Conservation (phyloP, 2,888 invertebrate genomes). For the Nomada ruficornis region DNA sequence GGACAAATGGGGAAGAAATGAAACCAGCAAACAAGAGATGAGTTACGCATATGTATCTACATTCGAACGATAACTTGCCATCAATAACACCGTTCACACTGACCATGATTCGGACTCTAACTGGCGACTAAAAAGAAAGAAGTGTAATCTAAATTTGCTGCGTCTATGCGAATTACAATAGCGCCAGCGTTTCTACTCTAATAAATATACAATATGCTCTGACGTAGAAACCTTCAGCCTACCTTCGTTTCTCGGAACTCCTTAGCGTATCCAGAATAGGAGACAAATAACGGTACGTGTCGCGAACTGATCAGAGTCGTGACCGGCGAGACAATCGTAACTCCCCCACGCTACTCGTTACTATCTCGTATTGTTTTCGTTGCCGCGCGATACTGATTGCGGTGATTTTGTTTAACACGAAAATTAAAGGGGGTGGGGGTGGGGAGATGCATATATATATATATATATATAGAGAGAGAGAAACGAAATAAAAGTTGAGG, state of each 20-base stretch:
- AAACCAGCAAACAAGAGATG: background rate
- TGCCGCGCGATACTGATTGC: too few relatives aligned
- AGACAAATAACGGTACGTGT: background rate
- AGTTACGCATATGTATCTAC: background rate
- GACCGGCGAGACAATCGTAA: background rate
- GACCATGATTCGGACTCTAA: slow-evolving; percentile 43
- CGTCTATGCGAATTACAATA: slow-evolving; percentile 68
- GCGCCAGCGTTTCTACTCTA: slow-evolving; percentile 68
- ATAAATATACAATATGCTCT: background rate
- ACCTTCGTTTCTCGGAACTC: slow-evolving; percentile 46
- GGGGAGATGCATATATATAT: too few relatives aligned
- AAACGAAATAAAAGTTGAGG: too few relatives aligned
- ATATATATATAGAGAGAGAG: too few relatives aligned
- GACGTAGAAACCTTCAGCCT: slow-evolving; percentile 47
- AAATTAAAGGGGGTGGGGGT: too few relatives aligned
- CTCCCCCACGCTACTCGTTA: too few relatives aligned
- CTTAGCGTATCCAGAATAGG: slow-evolving; percentile 32
- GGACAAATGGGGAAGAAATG: background rate
- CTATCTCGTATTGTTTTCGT: too few relatives aligned
- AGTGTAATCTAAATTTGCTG: slow-evolving; percentile 45
- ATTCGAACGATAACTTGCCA: background rate
- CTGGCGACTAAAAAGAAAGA: slow-evolving; percentile 52
- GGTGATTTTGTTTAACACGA: too few relatives aligned
- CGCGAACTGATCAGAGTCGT: background rate
- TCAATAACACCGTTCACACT: slow-evolving; percentile 14